Base-by-base conservation (phyloP, 1,140 invertebrate species). In the Drosophila parabipectinata region DNA sequence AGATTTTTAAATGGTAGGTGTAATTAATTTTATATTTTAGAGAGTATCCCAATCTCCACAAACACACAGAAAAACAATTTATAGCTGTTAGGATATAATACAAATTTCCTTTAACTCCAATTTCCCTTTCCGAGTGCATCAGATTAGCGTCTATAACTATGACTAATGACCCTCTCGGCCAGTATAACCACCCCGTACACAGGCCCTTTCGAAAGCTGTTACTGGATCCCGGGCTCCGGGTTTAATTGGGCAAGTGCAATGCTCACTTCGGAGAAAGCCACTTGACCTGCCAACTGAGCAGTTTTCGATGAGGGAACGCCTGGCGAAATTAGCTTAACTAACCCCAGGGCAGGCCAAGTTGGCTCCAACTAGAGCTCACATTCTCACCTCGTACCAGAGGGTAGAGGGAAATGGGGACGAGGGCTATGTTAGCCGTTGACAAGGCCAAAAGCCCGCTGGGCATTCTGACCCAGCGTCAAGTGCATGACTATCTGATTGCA, bases 401-500 rank as follows among this genome's bases (percentile, higher is more conserved):
- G 32, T 26, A 32, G 37, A 10, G 41, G 79, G 47, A 47, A 48
- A 60, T 9, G 41, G 41, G 41, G 41, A 44, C 41, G 6, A 9
- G 41, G 14, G 15, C 15, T 14, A n/a, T 8, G 41, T 18, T 73
- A 73, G 58, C 57, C 77, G 81, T 66, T 80, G 77, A 78, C 75
- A 79, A 41, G 61, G 66, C 63, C 54, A 67, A 64, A 56, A 62
- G 44, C 15, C 77, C 52, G 37, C 18, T 30, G 63, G 41, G 34
- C 47, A 53, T 54, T 54, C 41, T 50, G 28, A 47, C 18, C 28
- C 53, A 32, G 45, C 54, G 47, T 59, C 62, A 41, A 63, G 47
- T 67, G 73, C 68, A 69, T 59, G 78, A 32, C 63, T 64, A 87
- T 78, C 78, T 79, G 82, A 79, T 87, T 87, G 83, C 82, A 80